phyloP scores from a whole-genome alignment of 2,888 invertebrate species.

The Phaonia tiefii region DNA sequence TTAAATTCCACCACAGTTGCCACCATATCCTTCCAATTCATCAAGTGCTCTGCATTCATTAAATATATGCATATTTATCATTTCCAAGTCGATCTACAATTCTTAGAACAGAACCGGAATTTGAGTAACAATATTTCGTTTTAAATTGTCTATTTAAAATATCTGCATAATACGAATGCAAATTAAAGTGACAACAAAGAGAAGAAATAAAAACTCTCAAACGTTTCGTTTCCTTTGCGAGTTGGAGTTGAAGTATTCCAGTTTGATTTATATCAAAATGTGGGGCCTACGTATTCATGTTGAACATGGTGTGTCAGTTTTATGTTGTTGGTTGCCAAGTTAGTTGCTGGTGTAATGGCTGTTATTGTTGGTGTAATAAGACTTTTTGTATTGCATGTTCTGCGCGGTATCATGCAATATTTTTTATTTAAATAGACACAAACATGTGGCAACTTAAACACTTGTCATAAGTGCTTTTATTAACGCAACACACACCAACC shows the following conservation, averaged over 20 bases:
- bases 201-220: no score
- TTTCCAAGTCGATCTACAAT: background rate
- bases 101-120: conserved; percentile 8
- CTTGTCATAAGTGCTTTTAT: conserved; percentile 64
- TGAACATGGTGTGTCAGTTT: background rate
- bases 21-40: no score
- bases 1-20: no score
- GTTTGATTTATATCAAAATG: conserved; percentile 50
- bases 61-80: no score
- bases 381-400: conserved; percentile 35
- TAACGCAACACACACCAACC: conserved; percentile 43
- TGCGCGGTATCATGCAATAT: conserved; percentile 55
- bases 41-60: no score
- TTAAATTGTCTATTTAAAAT: conserved; percentile 38
- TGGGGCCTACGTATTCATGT: conserved; percentile 56
- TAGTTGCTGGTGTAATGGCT: background rate
- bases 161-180: conserved; percentile 38
- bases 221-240: no score
- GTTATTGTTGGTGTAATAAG: conserved; percentile 29
- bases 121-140: conserved; percentile 15
- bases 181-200: conserved; percentile 26
- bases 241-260: conserved; percentile 15
- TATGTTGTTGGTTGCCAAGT: conserved; percentile 18
- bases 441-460: conserved; percentile 61
- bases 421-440: conserved; percentile 51